Evolutionary conservation across 2,888 invertebrate genomes (phyloP).

Genomic region (Galeruca laticollis): DNA sequence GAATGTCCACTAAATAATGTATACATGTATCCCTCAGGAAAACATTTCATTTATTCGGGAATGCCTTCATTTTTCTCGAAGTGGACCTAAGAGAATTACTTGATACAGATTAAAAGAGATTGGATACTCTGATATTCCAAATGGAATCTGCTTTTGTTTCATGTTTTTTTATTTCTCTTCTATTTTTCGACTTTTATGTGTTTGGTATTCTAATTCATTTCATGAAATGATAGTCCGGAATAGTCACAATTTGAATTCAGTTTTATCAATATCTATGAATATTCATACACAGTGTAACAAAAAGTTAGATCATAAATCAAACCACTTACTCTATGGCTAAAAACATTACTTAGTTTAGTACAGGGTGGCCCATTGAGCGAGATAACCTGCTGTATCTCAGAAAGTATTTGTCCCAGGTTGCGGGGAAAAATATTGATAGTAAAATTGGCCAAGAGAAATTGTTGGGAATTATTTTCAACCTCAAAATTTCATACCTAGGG

Average conservation of each 20-base stretch:
- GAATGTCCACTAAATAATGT: conserved; percentile 63
- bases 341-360: too few relatives aligned
- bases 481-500: too few relatives aligned
- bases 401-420: too few relatives aligned
- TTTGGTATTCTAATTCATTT: conserved; percentile 24
- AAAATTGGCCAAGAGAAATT: too few relatives aligned
- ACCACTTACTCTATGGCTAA: too few relatives aligned
- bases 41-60: conserved; percentile 66
- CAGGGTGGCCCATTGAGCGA: too few relatives aligned
- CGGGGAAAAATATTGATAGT: too few relatives aligned
- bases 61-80: conserved; percentile 66
- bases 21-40: conserved; percentile 61
- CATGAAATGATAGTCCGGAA: conserved; percentile 15
- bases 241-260: neutral
- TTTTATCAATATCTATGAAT: too few relatives aligned
- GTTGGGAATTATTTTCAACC: too few relatives aligned
- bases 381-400: too few relatives aligned
- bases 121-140: conserved; percentile 64
- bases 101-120: conserved; percentile 68
- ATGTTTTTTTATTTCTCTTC: conserved; percentile 52
- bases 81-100: conserved; percentile 66
- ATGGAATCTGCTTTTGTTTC: conserved; percentile 61
- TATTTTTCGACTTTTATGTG: conserved; percentile 53
- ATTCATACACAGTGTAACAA: too few relatives aligned
- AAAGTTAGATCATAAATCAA: too few relatives aligned